A percentile compares a stretch with the other conserved stretches of the same genome.
Evolutionary conservation across 2,888 invertebrate species (phyloP).

Genomic region (Napeogenes sylphis): DNA sequence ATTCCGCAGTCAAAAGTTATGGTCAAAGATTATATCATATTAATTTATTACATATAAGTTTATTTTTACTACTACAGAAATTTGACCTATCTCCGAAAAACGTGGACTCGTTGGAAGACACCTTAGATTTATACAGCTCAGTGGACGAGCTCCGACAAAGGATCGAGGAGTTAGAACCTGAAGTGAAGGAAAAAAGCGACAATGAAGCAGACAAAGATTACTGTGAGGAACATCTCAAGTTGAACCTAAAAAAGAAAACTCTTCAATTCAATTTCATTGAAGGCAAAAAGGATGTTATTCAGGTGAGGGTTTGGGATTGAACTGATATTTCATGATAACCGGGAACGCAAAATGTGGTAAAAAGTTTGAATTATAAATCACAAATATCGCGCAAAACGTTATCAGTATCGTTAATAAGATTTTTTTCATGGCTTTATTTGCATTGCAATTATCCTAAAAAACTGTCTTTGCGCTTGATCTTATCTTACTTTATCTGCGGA

Average conservation of each 20-base stretch:
- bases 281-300: conserved; percentile 67
- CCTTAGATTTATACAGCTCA: conserved; percentile 81
- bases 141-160: conserved; percentile 80
- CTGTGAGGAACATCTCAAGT: conserved; percentile 49
- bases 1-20: no score
- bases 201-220: conserved; percentile 45
- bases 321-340: background rate
- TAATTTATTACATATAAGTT: no score
- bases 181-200: conserved; percentile 53
- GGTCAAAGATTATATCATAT: background rate
- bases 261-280: conserved; percentile 72
- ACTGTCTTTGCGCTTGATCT: background rate
- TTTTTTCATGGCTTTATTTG: background rate
- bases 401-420: background rate
- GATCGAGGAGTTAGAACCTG: conserved; percentile 68
- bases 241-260: conserved; percentile 64
- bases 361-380: background rate
- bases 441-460: conserved; percentile 2
- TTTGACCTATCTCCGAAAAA: conserved; percentile 70
- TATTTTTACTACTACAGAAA: conserved; percentile 52
- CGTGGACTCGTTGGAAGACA: conserved; percentile 75
- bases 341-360: conserved; percentile 12
- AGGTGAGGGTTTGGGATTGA: conserved; percentile 44
- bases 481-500: background rate
- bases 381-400: no score